Conservation (phyloP, 2,888 invertebrate genomes). For the Spisula solida region DNA sequence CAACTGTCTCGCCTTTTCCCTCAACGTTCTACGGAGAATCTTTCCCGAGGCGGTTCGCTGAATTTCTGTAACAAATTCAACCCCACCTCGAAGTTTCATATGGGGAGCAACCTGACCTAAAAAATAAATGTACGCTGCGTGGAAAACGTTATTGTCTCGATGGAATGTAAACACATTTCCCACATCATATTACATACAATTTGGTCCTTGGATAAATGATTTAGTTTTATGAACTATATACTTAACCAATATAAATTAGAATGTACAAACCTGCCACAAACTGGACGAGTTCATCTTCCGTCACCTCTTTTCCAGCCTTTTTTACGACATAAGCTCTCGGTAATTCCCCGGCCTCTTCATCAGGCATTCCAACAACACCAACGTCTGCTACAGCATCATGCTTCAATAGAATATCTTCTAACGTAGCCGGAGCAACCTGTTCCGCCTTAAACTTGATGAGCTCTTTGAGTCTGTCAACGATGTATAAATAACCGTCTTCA, state of each 20-base stretch:
- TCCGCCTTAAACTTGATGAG: conserved; percentile 96
- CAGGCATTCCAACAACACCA: conserved; percentile 92
- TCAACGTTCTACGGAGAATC: conserved; percentile 59
- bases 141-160: too few relatives aligned
- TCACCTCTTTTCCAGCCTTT: conserved; percentile 86
- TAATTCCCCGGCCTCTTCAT: conserved; percentile 91
- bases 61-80: conserved; percentile 63
- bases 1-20: conserved; percentile 33
- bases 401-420: conserved; percentile 93
- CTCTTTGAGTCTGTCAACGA: conserved; percentile 95
- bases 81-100: conserved; percentile 69
- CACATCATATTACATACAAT: too few relatives aligned
- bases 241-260: too few relatives aligned
- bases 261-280: conserved; percentile 68
- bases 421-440: conserved; percentile 95
- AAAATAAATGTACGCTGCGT: too few relatives aligned
- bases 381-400: conserved; percentile 92
- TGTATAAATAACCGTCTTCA: conserved; percentile 92
- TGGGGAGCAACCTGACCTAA: conserved; percentile 58
- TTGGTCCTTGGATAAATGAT: too few relatives aligned
- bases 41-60: conserved; percentile 67
- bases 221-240: too few relatives aligned
- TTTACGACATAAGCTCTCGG: conserved; percentile 92
- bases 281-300: conserved; percentile 89
- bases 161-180: too few relatives aligned